Evolutionary conservation across 1,140 invertebrate genomes (phyloP), one percentile per base, ranked within the genome.

Genomic region (Drosophila subpulchrella): DNA sequence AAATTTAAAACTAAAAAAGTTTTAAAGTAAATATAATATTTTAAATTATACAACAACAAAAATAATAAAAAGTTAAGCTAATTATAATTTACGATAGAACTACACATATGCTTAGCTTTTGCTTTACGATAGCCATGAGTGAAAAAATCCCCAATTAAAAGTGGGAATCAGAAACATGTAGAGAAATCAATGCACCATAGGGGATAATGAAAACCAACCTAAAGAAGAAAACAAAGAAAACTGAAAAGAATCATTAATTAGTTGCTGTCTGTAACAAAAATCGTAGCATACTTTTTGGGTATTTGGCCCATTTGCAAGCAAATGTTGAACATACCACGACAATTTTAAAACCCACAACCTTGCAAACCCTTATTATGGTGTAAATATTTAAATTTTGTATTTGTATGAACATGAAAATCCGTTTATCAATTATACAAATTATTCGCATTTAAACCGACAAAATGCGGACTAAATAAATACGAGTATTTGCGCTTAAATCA

Each of bases 351-450:
- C 10, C 10, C 5, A 62, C 30, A 62, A 38, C 6, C 2, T 24
- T 10, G 30, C 30, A 36, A 60, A 36, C 10, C 30, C 11, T 1
- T 8, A 51, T 53, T 15, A 42, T 17, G n/a, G 7, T 46, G 27
- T 24, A 56, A 46, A 70, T 48, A 20, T 56, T 55, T 48, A 55
- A 41, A 51, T 13, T 27, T 13, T 51, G 13, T 6, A 30, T 27
- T 27, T 27, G 27, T 27, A 17, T 4, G 7, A 11, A 39, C 13
- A 24, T 11, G 20, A 27, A 30, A 47, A 57, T 17, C 39, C 42
- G 51, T 70, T 71, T 70, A 57, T 41, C 54, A 71, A 70, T 48
- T 70, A 57, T 57, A 12, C 12, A 71, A 27, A 71, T 70, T 70
- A 71, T 57, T 34, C 41, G 6, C 11, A 41, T 47, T 70, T 13